Evolutionary conservation across 2,888 invertebrate genomes (phyloP).

Genomic region (Eupithecia vulgata): DNA sequence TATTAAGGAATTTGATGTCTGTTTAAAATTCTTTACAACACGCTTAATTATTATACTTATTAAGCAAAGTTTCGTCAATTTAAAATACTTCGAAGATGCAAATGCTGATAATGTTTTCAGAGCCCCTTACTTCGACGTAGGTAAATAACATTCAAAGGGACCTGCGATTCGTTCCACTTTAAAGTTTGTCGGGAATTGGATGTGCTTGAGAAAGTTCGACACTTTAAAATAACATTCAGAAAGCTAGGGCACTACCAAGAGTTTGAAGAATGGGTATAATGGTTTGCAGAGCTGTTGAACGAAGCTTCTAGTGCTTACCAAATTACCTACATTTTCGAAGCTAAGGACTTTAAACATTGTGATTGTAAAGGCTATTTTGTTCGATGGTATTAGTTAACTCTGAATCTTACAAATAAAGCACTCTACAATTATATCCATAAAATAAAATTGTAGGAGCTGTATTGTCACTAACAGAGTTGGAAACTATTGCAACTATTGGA

Average conservation of each 20-base stretch:
- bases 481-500: too few relatives aligned
- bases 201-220: conserved; percentile 37
- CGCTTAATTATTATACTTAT: too few relatives aligned
- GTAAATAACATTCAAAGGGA: conserved; percentile 23
- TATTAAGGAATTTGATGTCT: too few relatives aligned
- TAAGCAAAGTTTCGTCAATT: background rate
- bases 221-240: conserved; percentile 40
- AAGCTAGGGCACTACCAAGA: conserved; percentile 24
- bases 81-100: background rate
- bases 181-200: conserved; percentile 38
- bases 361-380: background rate
- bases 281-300: conserved; percentile 19
- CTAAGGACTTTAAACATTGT: background rate
- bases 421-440: too few relatives aligned
- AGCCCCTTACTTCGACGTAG: background rate
- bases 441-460: too few relatives aligned
- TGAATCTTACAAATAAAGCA: too few relatives aligned
- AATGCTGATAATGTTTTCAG: background rate
- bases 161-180: conserved; percentile 35
- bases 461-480: too few relatives aligned
- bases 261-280: conserved; percentile 18
- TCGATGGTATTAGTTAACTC: too few relatives aligned
- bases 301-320: background rate
- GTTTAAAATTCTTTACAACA: too few relatives aligned
- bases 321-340: conserved; percentile 2